Percentiles rank a stretch among this genome's conserved stretches.
These are phyloP conservation scores for Xiphophorus hellerii DNA, from an alignment of 2,113 vertebrate species.

Conservation along the genomic window DNA sequence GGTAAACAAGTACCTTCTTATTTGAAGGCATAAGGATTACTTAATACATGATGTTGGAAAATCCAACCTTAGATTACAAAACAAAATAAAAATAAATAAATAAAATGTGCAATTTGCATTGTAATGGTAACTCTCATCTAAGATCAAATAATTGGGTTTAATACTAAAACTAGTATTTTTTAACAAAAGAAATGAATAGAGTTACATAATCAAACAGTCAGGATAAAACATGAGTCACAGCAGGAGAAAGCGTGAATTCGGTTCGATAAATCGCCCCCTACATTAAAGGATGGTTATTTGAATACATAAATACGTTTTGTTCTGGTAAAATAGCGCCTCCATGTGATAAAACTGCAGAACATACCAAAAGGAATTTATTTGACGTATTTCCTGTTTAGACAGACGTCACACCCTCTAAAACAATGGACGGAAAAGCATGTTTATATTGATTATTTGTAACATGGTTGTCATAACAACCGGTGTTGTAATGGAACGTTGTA, in stretches of 20 bases:
- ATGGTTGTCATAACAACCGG: neutral
- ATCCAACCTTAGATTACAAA: neutral
- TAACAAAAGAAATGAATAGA: neutral
- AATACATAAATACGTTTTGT: neutral
- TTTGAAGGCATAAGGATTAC: too few relatives aligned
- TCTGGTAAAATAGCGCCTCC: conserved; percentile 25
- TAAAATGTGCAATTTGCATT: too few relatives aligned
- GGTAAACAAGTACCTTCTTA: too few relatives aligned
- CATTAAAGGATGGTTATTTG: neutral
- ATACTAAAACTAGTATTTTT: neutral
- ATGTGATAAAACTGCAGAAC: conserved; percentile 16
- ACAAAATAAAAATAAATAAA: too few relatives aligned
- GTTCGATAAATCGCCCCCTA: neutral
- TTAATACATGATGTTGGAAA: neutral
- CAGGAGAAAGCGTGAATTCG: neutral
- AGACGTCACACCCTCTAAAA: neutral
- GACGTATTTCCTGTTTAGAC: conserved; percentile 34
- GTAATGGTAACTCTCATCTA: too few relatives aligned
- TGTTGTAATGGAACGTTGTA: neutral
- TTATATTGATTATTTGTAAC: neutral
- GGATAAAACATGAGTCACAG: neutral
- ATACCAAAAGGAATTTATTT: conserved; percentile 7
- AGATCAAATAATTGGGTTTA: neutral
- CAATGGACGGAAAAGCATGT: neutral
- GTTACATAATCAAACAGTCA: neutral